Evolutionary conservation across 1,140 invertebrate genomes (phyloP).

Genomic region (Pseudomyrmex pallidus): DNA sequence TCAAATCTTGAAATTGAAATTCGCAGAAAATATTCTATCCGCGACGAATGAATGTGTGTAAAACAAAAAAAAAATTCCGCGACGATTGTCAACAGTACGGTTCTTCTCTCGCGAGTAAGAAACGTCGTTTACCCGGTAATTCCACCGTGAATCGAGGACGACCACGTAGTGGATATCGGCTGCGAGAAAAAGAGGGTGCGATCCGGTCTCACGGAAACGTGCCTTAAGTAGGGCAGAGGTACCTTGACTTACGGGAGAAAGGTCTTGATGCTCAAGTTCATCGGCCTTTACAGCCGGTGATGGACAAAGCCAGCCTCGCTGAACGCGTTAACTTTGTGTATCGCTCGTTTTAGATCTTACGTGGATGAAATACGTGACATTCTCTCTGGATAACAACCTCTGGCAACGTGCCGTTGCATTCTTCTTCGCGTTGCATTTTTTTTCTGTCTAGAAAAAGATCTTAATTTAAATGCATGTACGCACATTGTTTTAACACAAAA

Average conservation of each 20-base stretch:
- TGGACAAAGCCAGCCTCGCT: neutral
- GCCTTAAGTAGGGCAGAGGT: constrained; percentile 24
- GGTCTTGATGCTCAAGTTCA: constrained; percentile 48
- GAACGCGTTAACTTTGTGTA: constrained; percentile 20
- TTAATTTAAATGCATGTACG: no score
- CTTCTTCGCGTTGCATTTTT: no score
- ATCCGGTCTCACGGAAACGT: constrained; percentile 28
- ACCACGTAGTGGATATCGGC: constrained; percentile 5
- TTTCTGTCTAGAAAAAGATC: no score
- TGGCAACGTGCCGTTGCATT: no score
- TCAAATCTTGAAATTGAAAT: neutral
- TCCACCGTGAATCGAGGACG: constrained; percentile 30
- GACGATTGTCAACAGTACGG: neutral
- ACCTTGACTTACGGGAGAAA: constrained; percentile 54
- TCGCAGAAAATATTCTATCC: neutral
- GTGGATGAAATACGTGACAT: constrained; percentile 2
- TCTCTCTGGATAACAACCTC: no score
- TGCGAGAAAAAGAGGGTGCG: constrained; percentile 28
- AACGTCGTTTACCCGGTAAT: neutral
- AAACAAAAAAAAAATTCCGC: neutral
- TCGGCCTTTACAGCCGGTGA: constrained; percentile 29
- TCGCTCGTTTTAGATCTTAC: constrained; percentile 7
- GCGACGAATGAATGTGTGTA: neutral
- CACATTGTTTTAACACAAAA: no score
- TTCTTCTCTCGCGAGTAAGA: neutral